phyloP scores from a whole-genome alignment of 2,113 vertebrate genomes.

The Hemicordylus capensis region DNA sequence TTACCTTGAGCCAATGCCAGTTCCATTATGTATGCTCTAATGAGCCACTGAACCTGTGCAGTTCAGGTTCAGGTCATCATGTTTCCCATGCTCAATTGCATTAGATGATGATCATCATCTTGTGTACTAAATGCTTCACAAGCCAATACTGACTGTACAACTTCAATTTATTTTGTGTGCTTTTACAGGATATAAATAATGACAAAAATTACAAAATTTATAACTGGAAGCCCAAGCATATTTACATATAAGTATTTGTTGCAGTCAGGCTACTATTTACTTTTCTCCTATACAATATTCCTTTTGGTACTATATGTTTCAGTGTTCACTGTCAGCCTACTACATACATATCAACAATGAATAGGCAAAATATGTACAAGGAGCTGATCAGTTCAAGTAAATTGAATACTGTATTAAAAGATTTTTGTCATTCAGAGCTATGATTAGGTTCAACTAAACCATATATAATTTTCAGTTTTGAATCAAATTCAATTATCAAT shows the following conservation, averaged over 20 bases:
- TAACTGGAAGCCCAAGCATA: constrained; percentile 99
- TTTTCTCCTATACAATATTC: constrained; percentile 83
- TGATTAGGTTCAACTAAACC: constrained; percentile 86
- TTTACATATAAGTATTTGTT: constrained; percentile 89
- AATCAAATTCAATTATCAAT: constrained; percentile 80
- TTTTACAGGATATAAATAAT: constrained; percentile 99
- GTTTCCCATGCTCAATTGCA: neutral
- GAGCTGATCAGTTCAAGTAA: constrained; percentile 89
- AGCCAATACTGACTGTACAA: constrained; percentile 84
- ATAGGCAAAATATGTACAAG: constrained; percentile 97
- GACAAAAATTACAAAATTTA: constrained; percentile 97
- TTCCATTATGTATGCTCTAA: neutral
- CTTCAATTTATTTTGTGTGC: constrained; percentile 97
- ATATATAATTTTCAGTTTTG: constrained; percentile 86
- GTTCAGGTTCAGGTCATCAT: neutral
- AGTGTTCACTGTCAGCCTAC: constrained; percentile 82
- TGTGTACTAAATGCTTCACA: constrained; percentile 49
- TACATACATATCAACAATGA: constrained; percentile 98
- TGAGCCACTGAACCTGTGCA: neutral
- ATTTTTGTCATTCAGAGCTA: constrained; percentile 87
- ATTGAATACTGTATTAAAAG: constrained; percentile 96
- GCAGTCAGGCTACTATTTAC: constrained; percentile 86
- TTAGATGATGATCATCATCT: neutral
- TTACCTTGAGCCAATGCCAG: neutral
- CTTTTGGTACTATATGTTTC: constrained; percentile 89